Percentiles rank a stretch among this genome's conserved stretches.
Evolutionary conservation across 2,113 vertebrate genomes (phyloP).

Genomic region (Trichechus manatus): DNA sequence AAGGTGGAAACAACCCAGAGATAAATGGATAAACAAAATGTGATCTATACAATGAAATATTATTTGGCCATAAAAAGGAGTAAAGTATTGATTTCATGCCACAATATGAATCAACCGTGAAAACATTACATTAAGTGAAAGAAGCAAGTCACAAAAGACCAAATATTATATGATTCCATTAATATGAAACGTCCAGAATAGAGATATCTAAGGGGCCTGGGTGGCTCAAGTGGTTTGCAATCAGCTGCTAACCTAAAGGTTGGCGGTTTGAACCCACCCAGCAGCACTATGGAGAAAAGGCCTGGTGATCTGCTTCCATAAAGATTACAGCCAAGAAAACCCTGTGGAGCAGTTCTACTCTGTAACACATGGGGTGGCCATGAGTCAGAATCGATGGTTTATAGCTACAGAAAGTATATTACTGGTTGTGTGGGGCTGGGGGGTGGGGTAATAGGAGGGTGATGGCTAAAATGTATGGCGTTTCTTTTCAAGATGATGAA

Average conservation of each 20-base stretch:
- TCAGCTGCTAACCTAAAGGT: too few species aligned
- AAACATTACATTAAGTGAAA: neutral
- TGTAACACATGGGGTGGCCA: neutral
- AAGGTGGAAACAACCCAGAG: neutral
- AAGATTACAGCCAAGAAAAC: neutral
- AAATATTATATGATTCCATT: neutral
- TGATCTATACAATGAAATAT: neutral
- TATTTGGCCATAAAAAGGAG: neutral
- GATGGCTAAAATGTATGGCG: neutral
- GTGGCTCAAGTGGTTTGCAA: neutral
- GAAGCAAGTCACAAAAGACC: neutral
- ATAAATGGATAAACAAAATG: neutral
- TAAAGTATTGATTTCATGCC: neutral
- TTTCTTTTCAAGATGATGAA: neutral
- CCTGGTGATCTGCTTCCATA: neutral
- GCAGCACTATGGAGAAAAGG: too few species aligned
- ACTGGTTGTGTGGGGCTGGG: neutral
- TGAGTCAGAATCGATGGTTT: neutral
- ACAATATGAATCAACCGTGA: neutral
- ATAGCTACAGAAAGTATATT: neutral
- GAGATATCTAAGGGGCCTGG: neutral
- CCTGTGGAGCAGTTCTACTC: neutral
- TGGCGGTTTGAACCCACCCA: too few species aligned
- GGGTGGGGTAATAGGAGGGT: neutral
- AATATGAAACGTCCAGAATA: neutral